Evolutionary conservation across 2,888 invertebrate species (phyloP), one percentile per base, ranked within the genome.

Genomic region (Athrips mouffetella): DNA sequence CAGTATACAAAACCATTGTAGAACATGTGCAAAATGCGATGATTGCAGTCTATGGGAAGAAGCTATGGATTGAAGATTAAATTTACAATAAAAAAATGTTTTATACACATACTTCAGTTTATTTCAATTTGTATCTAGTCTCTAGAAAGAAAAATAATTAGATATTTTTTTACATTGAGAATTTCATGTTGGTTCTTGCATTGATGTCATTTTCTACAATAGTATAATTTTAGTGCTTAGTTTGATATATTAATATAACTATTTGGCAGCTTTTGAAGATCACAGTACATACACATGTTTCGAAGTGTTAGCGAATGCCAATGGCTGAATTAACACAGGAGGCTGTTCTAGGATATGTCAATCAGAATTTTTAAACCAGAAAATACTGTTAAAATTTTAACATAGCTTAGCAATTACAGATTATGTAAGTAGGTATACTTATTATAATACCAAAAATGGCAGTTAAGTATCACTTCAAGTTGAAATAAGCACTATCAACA

Each of bases 11-110:
- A 61, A 76, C 81, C 66, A 90, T 94, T 57, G 75, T 91, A 44
- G 89, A 91, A 60, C 78, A 89, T 59, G 89, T 93, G 25, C 94
- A 95, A 80, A 86, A 89, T 67, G 89, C 91, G 61, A 94, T 94
- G 93, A 65, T 91, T 57, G 85, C 80, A 61, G 83, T 89, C 51
- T 93, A 91, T 81, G 90, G 90, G 13, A 90, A 87, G 57, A 84
- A 73, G 53, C 69, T 92, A 29, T 70, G 61, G 54, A 55, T 74
- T 45, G 47, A 45, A 39, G 55, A 60, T 46, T 59, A 62, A n/a
- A 54, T 60, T 61, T 62, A 15, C 20, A 49, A 49, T 45, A 27
- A 49, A 27, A 35, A 20, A 4, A 8, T 20, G 30, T 40, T 21
- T 37, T 8, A 45, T 35, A 42, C 47, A 42, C 18, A 37, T 47